Percentiles rank a stretch among this genome's conserved stretches.
phyloP scores from a whole-genome alignment of 2,113 vertebrate species.

The Etheostoma cragini region DNA sequence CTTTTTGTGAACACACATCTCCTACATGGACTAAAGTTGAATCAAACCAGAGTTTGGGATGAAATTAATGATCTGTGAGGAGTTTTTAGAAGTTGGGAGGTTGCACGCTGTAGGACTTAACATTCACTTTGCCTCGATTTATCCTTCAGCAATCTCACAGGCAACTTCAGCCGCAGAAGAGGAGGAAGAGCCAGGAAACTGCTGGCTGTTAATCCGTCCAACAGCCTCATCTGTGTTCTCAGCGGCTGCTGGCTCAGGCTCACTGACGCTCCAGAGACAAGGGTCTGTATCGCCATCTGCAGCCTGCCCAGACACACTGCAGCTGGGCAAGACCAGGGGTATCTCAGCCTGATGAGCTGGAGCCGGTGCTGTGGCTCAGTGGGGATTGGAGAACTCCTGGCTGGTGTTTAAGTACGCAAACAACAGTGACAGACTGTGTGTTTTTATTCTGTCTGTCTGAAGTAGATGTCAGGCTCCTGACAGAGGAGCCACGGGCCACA shows the following conservation, averaged over 20 bases:
- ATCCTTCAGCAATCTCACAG: conserved; percentile 30
- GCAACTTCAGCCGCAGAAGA: conserved; percentile 10
- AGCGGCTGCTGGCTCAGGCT: background rate
- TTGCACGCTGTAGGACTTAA: background rate
- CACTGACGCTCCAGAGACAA: background rate
- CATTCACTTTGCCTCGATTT: conserved; percentile 50
- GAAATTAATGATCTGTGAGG: background rate
- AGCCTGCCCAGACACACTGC: conserved; percentile 44
- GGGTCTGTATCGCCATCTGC: conserved; percentile 54
- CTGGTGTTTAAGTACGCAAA: conserved; percentile 44
- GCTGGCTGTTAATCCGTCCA: conserved; percentile 22
- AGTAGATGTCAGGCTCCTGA: conserved; percentile 77
- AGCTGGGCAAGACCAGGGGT: background rate
- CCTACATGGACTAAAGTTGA: background rate
- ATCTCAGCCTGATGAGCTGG: background rate
- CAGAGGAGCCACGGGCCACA: conserved; percentile 85
- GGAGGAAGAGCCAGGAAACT: background rate
- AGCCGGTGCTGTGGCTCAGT: conserved; percentile 8
- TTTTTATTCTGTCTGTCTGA: conserved; percentile 61
- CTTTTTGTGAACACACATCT: background rate
- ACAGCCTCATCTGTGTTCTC: background rate
- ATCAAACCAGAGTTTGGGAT: background rate
- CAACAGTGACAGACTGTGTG: conserved; percentile 56
- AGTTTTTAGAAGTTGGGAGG: background rate
- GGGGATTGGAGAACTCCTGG: conserved; percentile 29